phyloP scores from a whole-genome alignment of 1,140 invertebrate genomes.

The Apis florea region DNA sequence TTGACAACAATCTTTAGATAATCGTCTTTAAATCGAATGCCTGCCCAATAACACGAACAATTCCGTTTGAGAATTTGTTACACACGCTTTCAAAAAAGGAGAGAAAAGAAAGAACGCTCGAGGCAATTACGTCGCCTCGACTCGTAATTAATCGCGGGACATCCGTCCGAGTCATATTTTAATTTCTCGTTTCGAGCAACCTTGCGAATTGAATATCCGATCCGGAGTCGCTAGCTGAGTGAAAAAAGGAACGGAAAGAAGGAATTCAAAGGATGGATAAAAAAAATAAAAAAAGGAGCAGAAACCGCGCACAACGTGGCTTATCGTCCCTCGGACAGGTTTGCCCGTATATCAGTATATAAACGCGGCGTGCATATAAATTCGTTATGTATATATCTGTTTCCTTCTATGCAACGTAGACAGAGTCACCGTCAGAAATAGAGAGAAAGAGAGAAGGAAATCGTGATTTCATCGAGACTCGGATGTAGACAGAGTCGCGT shows the following conservation, averaged over 20 bases:
- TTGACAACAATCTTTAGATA: too few relatives aligned
- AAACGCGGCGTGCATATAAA: constrained; percentile 57
- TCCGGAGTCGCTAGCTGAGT: constrained; percentile 33
- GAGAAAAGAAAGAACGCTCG: background rate
- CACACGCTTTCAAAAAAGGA: too few relatives aligned
- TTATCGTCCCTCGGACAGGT: constrained; percentile 61
- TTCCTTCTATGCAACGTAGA: too few relatives aligned
- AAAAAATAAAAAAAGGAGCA: background rate
- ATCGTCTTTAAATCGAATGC: too few relatives aligned
- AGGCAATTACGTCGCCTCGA: background rate
- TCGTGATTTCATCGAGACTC: constrained; percentile 33
- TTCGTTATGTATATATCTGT: constrained; percentile 28
- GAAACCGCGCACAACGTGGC: constrained; percentile 5
- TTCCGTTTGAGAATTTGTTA: background rate
- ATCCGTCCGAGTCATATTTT: constrained; percentile 47
- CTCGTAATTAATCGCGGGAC: constrained; percentile 37
- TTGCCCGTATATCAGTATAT: constrained; percentile 52
- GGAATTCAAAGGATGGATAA: background rate
- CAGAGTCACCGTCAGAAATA: background rate
- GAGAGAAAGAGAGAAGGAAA: background rate
- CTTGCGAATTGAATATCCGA: constrained; percentile 49
- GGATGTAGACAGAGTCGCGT: constrained; percentile 18
- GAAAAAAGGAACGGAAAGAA: background rate
- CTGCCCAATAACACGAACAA: too few relatives aligned
- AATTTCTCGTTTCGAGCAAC: constrained; percentile 16